A percentile compares a stretch with the other conserved stretches of the same genome.
Conservation (phyloP, 53 echinoderm and acorn worm genomes). For the Hippasteria phrygiana region DNA sequence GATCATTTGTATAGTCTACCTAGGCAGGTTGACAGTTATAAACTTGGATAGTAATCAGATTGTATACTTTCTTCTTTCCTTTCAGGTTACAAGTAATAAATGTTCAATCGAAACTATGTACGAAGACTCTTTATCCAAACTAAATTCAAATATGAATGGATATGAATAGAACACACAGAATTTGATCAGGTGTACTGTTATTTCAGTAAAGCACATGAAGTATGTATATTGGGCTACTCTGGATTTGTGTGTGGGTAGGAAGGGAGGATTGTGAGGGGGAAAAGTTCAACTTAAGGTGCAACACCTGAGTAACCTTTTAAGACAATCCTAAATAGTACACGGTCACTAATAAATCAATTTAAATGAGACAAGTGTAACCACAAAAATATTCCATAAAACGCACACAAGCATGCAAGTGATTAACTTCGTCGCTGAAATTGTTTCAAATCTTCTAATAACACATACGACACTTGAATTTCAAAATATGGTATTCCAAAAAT, state of each 20-base stretch:
- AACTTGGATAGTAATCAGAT: too few species aligned
- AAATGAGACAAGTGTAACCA: conserved; percentile 11
- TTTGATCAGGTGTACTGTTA: neutral
- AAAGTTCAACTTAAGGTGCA: neutral
- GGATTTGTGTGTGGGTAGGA: neutral
- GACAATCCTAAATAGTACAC: conserved; percentile 38
- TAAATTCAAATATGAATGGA: too few species aligned
- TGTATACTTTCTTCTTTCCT: too few species aligned
- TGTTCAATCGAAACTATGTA: too few species aligned
- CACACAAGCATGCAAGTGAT: conserved; percentile 48
- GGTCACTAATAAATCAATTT: conserved; percentile 26
- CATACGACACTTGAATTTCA: conserved; percentile 9
- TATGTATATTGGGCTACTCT: neutral
- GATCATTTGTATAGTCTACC: too few species aligned
- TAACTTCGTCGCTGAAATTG: neutral
- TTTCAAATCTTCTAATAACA: neutral
- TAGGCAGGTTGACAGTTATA: too few species aligned
- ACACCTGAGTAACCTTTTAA: neutral
- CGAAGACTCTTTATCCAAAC: too few species aligned
- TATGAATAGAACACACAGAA: too few species aligned
- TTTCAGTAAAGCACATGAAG: neutral
- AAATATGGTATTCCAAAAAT: conserved; percentile 13
- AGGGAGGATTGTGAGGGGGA: neutral
- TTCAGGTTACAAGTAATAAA: too few species aligned
- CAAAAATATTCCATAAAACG: conserved; percentile 15